A percentile compares a stretch with the other conserved stretches of the same genome.
Conservation (phyloP, 2,113 vertebrate genomes). For the Oenanthe oenanthe region DNA sequence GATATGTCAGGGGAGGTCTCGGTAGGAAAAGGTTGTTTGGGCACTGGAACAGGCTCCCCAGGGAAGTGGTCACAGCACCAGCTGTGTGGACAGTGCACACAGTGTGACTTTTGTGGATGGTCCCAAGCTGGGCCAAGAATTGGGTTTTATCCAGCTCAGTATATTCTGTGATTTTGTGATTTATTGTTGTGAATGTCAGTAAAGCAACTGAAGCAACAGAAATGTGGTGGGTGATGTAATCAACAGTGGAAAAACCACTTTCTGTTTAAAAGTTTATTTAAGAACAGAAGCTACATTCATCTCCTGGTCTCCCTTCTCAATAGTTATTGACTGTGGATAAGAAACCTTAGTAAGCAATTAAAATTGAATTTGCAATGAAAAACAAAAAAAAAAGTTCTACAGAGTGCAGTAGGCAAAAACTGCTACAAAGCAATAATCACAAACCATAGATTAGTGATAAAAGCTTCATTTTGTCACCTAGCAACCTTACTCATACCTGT, state of each 20-base stretch:
- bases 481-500: not conserved
- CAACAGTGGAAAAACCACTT: not conserved
- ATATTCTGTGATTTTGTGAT: not conserved
- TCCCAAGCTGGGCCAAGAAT: not conserved
- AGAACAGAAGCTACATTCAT: not conserved
- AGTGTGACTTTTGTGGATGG: not conserved
- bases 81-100: not conserved
- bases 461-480: not conserved
- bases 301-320: not conserved
- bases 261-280: not conserved
- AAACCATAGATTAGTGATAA: not conserved
- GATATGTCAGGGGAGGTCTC: not conserved
- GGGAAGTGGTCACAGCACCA: no score
- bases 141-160: not conserved
- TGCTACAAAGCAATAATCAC: not conserved
- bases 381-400: not conserved
- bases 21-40: not conserved
- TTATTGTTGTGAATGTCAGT: not conserved
- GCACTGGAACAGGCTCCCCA: not conserved
- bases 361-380: constrained; percentile 11
- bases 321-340: constrained; percentile 1
- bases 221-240: not conserved
- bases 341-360: not conserved
- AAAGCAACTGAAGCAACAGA: not conserved
- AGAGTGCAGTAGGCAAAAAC: not conserved